Percentiles rank a stretch among this genome's conserved stretches.
Conservation (phyloP, 2,888 invertebrate genomes). For the Peribatodes rhomboidaria region DNA sequence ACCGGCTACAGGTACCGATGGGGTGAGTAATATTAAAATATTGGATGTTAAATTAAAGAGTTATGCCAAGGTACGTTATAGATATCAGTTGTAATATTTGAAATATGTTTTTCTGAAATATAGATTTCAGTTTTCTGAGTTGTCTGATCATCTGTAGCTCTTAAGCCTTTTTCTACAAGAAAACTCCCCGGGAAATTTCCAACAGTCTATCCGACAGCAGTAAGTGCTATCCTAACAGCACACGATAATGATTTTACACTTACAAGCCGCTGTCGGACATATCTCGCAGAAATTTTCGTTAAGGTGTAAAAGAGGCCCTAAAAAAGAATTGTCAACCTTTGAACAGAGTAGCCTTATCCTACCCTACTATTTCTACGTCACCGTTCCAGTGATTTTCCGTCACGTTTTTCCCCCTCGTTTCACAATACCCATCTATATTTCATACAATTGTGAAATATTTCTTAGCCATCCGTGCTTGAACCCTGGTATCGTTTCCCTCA, state of each 20-base stretch:
- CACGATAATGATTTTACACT: no score
- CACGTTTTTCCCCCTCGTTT: constrained; percentile 28
- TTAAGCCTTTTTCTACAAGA: no score
- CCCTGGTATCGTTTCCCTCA: constrained; percentile 21
- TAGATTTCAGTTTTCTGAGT: no score
- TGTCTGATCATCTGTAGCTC: no score
- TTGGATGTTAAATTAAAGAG: not conserved
- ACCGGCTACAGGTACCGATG: constrained; percentile 71
- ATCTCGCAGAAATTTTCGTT: no score
- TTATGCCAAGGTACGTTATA: not conserved
- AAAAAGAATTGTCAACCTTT: not conserved
- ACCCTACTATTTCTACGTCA: not conserved
- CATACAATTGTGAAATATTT: constrained; percentile 22
- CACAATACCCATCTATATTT: constrained; percentile 18
- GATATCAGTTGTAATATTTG: no score
- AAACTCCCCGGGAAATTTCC: no score
- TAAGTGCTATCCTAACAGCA: no score
- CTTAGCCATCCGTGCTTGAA: constrained; percentile 9
- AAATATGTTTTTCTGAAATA: no score
- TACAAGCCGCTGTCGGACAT: no score
- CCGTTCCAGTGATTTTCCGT: constrained; percentile 1
- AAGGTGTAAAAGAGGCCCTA: no score
- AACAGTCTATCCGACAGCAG: no score
- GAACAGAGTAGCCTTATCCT: not conserved
- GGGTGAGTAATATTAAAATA: constrained; percentile 58